Percentiles rank a stretch among this genome's conserved stretches.
These are phyloP conservation scores for Bubo blakistoni DNA, from an alignment of 2,113 vertebrate genomes.

Conservation along the genomic window DNA sequence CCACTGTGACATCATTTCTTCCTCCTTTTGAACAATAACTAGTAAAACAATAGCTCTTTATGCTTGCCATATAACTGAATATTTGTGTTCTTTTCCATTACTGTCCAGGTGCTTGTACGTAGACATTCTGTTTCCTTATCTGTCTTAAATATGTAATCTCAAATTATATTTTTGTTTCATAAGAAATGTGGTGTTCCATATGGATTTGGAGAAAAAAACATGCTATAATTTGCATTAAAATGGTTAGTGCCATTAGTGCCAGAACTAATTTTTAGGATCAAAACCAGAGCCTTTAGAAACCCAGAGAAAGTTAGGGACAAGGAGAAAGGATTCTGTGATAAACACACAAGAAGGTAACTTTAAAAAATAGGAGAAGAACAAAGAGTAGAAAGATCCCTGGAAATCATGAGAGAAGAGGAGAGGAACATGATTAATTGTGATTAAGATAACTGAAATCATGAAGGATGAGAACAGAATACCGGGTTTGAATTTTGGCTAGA, in stretches of 20 bases:
- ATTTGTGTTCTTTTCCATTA: conserved; percentile 3
- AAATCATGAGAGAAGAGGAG: background rate
- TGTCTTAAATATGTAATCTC: background rate
- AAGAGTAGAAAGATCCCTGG: background rate
- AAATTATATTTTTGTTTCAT: background rate
- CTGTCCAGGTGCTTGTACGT: conserved; percentile 16
- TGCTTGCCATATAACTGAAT: background rate
- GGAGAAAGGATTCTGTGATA: background rate
- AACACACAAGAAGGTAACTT: background rate
- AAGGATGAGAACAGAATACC: background rate
- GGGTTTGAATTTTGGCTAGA: conserved; percentile 4
- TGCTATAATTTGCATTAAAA: background rate
- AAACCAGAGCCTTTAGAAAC: background rate
- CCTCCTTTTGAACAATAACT: conserved; percentile 1
- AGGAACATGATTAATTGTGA: background rate
- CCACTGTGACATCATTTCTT: conserved; percentile 26
- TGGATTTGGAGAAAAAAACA: background rate
- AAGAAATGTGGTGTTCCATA: background rate
- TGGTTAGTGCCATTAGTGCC: background rate
- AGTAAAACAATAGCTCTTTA: conserved; percentile 27
- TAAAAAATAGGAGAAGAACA: background rate
- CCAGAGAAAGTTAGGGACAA: background rate
- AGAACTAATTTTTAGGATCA: background rate
- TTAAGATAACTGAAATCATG: background rate
- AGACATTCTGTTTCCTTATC: background rate